Conservation (phyloP, 2,797 vertebrate species). For the Myotis daubentonii region DNA sequence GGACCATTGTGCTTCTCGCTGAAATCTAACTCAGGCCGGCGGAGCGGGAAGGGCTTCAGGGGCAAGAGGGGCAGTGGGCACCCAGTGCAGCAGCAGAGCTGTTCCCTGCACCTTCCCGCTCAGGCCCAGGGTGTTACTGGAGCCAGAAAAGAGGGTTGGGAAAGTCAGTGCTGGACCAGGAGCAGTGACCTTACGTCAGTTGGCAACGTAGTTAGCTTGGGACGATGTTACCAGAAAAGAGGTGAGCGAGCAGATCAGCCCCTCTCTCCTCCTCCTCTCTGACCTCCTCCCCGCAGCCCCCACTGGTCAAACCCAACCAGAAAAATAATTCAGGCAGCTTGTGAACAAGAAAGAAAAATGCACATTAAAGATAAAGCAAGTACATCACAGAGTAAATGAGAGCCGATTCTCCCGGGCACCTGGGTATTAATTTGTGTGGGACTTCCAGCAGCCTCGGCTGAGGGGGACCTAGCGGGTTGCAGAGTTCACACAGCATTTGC, state of each 20-base stretch:
- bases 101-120: not conserved
- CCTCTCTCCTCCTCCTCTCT: not conserved
- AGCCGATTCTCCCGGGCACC: not conserved
- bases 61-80: too few species aligned
- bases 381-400: not conserved
- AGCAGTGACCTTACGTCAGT: not conserved
- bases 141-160: not conserved
- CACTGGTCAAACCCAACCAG: not conserved
- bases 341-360: not conserved
- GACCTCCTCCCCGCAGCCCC: not conserved
- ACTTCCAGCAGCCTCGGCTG: not conserved
- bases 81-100: not conserved
- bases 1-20: not conserved
- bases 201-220: not conserved
- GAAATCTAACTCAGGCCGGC: not conserved
- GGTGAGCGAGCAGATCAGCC: not conserved
- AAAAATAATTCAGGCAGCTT: not conserved
- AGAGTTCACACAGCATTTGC: rapidly evolving
- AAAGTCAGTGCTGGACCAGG: not conserved
- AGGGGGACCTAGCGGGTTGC: not conserved
- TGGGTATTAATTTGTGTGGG: not conserved
- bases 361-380: not conserved
- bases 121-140: not conserved
- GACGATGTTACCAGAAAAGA: not conserved
- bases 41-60: too few species aligned